Evolutionary conservation across 2,113 vertebrate genomes (phyloP), one percentile per base, ranked within the genome.

Genomic region (Sphyrna mokarran): DNA sequence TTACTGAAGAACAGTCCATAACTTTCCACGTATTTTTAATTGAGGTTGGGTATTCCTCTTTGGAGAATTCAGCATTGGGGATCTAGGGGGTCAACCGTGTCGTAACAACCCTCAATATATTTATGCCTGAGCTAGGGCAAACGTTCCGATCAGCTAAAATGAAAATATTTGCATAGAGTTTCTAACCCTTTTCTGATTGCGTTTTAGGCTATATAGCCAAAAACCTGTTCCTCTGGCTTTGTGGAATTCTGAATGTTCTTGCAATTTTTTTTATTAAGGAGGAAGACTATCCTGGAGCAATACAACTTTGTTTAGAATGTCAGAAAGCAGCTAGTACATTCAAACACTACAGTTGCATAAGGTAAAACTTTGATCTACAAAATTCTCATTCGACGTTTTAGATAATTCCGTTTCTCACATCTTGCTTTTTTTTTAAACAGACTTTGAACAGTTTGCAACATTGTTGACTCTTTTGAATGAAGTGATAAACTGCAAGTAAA

Each of bases 291-390:
- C 99, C 99, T 95, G 99, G 99, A 96, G 99, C 99, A 95, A 99
- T 99, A 97, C 99, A 99, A 96, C 97, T 99, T 83, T 99, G 99
- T 96, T 97, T 99, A 97, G 99, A 99, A 97, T 99, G 99, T 96
- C 99, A 99, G 96, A 99, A 99, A 96, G 99, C 99, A 69, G 99
- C 99, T 96, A 99, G 99, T 97, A 99, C 99, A 95, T 99, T 99
- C 97, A 99, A 98, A 97, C 99, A 99, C 98, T 99, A 99, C 97
- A 99, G 99, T 97, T 99, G 99, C 96, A 99, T 99, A 97, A 99
- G 99, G 99, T 99, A 97, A 96, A 37, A 48, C 13, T 61, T 40
- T 43, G 58, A 33, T 43, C 37, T 94, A 54, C 33, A 70, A 95
- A 72, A 29, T 76, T 6, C 29, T 48, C 43, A 95, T 48, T 40